Evolutionary conservation across 1,140 invertebrate species (phyloP), one percentile per base, ranked within the genome.

Genomic region (Macrostomum lignano): DNA sequence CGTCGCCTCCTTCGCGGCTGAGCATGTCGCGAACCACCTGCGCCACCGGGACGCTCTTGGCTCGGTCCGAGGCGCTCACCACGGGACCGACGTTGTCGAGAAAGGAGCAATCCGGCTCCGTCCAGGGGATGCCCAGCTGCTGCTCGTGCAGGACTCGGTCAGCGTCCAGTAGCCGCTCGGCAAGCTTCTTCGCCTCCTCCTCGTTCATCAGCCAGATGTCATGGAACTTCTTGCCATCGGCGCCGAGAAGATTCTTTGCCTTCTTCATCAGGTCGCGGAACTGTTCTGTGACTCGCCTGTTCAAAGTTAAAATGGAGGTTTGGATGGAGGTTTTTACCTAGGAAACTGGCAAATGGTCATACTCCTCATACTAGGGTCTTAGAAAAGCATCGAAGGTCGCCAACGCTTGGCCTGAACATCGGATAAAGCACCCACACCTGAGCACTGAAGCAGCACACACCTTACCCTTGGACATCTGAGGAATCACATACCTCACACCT

Each of bases 181-280:
- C 38, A 3, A 71, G 42, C 7, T 61, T 46, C 28, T 64, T 61
- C 1, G 64, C 65, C 36, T 61, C 64, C 23, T 63, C 55, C 26
- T 62, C 61, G 47, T 74, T 73, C 58, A 73, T 68, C 19, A 68
- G 61, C 71, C 70, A 71, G 33, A 71, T 42, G 38, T 66, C 52
- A 26, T 52, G 42, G 46, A 64, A 54, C 43, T 61, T 53, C 39
- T 52, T 46, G 37, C 48, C 62, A 47, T 71, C 71, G 1, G 58
- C 55, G 4, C 43, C 40, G 9, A 69, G 62, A 70, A 73, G 47
- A 67, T 67, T 44, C 52, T 51, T 55, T 2, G 53, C 52, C 38
- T 57, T 58, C 34, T 45, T 48, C 41, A 57, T 51, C 22, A 58
- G 39, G 24, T 58, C 52, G 22, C 41, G 39, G 37, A 56, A 57